phyloP scores from a whole-genome alignment of 2,888 invertebrate genomes.

The Tyria jacobaeae region DNA sequence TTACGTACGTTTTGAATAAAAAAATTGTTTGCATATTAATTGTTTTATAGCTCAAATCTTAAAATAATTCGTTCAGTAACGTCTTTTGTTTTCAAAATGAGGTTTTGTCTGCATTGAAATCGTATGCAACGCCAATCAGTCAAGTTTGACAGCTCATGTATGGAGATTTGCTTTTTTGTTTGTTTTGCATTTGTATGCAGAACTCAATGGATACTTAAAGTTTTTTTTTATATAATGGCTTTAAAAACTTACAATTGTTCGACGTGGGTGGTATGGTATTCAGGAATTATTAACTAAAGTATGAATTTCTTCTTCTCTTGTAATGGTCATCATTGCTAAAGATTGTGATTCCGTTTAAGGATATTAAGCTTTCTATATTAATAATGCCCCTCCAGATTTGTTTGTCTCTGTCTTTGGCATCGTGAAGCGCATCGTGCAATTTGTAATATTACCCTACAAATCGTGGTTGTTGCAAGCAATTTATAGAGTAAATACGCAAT shows the following conservation, averaged over 20 bases:
- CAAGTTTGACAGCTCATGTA: constrained; percentile 40
- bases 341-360: too few species aligned
- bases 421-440: too few species aligned
- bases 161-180: constrained; percentile 37
- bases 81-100: constrained; percentile 56
- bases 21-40: constrained; percentile 60
- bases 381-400: too few species aligned
- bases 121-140: constrained; percentile 33
- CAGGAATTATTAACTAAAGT: too few species aligned
- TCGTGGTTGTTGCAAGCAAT: too few species aligned
- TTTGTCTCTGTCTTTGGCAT: too few species aligned
- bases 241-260: not conserved
- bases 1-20: constrained; percentile 48
- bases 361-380: too few species aligned
- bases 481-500: too few species aligned
- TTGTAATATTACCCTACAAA: too few species aligned
- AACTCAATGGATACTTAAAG: constrained; percentile 39
- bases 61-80: constrained; percentile 53
- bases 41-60: constrained; percentile 47
- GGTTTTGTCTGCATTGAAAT: constrained; percentile 31
- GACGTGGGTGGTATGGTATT: constrained; percentile 33
- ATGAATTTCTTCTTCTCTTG: too few species aligned
- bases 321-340: too few species aligned
- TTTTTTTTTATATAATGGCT: constrained; percentile 7
- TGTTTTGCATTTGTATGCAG: constrained; percentile 26